These are phyloP conservation scores for Agrotis exclamationis DNA, from an alignment of 2,888 invertebrate species.

Conservation along the genomic window DNA sequence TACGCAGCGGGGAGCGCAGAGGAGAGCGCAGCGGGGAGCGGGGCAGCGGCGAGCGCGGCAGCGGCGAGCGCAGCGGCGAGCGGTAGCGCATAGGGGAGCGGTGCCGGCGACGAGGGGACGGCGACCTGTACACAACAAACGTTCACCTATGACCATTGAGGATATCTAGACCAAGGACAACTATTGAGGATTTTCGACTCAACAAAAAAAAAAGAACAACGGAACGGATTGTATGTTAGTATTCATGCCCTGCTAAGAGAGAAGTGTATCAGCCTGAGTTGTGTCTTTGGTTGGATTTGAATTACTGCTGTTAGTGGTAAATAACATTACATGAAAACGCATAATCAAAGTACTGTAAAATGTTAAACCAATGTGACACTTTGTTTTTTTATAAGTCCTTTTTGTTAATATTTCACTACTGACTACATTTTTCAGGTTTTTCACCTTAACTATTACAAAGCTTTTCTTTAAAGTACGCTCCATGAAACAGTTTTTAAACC, in stretches of 20 bases:
- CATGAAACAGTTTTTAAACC: too few species aligned
- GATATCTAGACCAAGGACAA: too few species aligned
- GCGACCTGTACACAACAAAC: conserved; percentile 74
- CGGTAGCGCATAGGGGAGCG: conserved; percentile 83
- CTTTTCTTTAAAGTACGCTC: too few species aligned
- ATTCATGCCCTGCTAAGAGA: neutral
- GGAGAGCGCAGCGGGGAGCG: conserved; percentile 78
- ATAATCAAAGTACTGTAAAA: neutral
- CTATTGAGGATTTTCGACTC: too few species aligned
- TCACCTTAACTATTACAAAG: neutral
- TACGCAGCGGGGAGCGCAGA: conserved; percentile 70
- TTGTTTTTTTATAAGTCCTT: neutral
- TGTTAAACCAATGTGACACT: neutral
- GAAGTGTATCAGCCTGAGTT: neutral
- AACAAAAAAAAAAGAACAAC: too few species aligned
- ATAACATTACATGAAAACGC: neutral
- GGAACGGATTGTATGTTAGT: neutral
- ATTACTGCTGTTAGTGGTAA: too few species aligned
- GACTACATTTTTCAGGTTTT: neutral
- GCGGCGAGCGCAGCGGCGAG: conserved; percentile 71
- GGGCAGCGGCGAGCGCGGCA: conserved; percentile 67
- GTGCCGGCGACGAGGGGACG: conserved; percentile 88
- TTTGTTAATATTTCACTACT: neutral
- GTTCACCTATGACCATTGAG: neutral
- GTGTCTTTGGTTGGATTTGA: too few species aligned